These are phyloP conservation scores for Lamproptera curius DNA, from an alignment of 2,888 invertebrate species.

Conservation along the genomic window DNA sequence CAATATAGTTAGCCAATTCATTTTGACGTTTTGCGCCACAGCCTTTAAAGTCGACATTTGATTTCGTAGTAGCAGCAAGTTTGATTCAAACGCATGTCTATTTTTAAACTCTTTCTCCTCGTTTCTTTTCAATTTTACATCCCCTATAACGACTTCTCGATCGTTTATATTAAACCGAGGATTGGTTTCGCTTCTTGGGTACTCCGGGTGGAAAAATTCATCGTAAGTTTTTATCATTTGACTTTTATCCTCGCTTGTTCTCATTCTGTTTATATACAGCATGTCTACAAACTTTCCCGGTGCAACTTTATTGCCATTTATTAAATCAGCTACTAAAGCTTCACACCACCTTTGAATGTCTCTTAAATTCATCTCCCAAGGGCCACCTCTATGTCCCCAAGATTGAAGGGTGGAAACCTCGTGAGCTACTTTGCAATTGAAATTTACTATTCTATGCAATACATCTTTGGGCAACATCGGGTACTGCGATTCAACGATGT, in stretches of 20 bases:
- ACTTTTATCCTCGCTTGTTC: conserved; percentile 86
- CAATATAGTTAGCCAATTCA: conserved; percentile 95
- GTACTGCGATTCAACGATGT: conserved; percentile 83
- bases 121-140: conserved; percentile 73
- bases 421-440: conserved; percentile 83
- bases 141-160: conserved; percentile 80
- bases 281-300: conserved; percentile 84
- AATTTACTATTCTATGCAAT: conserved; percentile 85
- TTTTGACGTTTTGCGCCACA: conserved; percentile 90
- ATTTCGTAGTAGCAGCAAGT: conserved; percentile 66
- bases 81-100: conserved; percentile 49
- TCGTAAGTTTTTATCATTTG: conserved; percentile 78
- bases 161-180: conserved; percentile 80
- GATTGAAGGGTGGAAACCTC: conserved; percentile 80
- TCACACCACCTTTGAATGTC: conserved; percentile 97
- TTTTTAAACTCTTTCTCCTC: conserved; percentile 55
- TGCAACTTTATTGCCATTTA: conserved; percentile 39
- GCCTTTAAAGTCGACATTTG: conserved; percentile 86
- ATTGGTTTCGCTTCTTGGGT: conserved; percentile 69
- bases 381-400: conserved; percentile 91
- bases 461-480: conserved; percentile 78
- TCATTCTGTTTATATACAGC: conserved; percentile 92
- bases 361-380: conserved; percentile 98
- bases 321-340: conserved; percentile 73
- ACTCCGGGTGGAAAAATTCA: conserved; percentile 64